A percentile compares a stretch with the other conserved stretches of the same genome.
These are phyloP conservation scores for Dissostichus mawsoni DNA, from an alignment of 2,113 vertebrate genomes.

Conservation along the genomic window DNA sequence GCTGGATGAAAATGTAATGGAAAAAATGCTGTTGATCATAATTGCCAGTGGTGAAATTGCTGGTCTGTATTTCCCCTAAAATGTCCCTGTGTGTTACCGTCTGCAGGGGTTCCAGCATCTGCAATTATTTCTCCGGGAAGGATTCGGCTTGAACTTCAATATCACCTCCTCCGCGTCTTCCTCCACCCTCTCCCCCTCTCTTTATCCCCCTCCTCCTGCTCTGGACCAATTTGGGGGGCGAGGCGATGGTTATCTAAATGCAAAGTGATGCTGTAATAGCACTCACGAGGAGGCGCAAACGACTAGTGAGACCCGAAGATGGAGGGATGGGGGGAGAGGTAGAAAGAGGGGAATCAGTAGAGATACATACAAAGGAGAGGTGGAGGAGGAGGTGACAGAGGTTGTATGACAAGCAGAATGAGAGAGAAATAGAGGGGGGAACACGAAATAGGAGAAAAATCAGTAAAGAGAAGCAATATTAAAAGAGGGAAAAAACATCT, in stretches of 20 bases:
- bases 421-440: background rate
- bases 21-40: slow-evolving; percentile 62
- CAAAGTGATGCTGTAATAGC: slow-evolving; percentile 86
- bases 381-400: slow-evolving; percentile 14
- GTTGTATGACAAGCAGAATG: slow-evolving; percentile 26
- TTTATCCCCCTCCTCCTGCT: slow-evolving; percentile 43
- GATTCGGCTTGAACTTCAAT: slow-evolving; percentile 65
- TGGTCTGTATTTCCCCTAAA: slow-evolving; percentile 61
- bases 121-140: slow-evolving; percentile 75
- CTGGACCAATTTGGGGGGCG: slow-evolving; percentile 78
- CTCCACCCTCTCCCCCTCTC: slow-evolving; percentile 9
- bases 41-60: slow-evolving; percentile 62
- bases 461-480: slow-evolving; percentile 19
- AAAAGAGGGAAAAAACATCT: slow-evolving; percentile 10
- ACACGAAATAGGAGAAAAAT: slow-evolving; percentile 17
- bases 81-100: slow-evolving; percentile 48
- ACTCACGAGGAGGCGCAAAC: slow-evolving; percentile 73
- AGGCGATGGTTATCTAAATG: slow-evolving; percentile 86
- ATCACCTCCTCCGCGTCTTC: slow-evolving; percentile 31
- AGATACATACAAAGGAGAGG: slow-evolving; percentile 28
- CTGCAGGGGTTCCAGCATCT: slow-evolving; percentile 52
- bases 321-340: slow-evolving; percentile 24
- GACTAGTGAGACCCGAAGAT: slow-evolving; percentile 63
- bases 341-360: slow-evolving; percentile 15
- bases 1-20: slow-evolving; percentile 46